Evolutionary conservation across 2,797 vertebrate species (phyloP).

Genomic region (Tolypeutes matacus): DNA sequence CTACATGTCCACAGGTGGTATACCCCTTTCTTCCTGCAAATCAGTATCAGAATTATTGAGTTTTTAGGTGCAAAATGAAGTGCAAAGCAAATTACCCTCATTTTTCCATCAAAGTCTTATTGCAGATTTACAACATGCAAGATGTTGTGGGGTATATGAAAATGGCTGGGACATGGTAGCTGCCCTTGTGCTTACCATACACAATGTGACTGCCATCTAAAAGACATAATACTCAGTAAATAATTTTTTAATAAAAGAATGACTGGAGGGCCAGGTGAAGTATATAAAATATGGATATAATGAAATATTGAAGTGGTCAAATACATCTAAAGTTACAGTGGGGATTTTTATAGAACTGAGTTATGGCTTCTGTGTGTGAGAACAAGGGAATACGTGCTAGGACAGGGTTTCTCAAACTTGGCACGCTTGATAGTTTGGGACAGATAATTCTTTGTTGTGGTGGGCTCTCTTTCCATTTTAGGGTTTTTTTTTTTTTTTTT

Average conservation of each 20-base stretch:
- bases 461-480: background rate
- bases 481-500: no score
- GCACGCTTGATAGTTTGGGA: background rate
- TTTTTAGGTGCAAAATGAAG: constrained; percentile 22
- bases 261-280: background rate
- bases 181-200: background rate
- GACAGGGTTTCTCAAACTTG: background rate
- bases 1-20: background rate
- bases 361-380: background rate
- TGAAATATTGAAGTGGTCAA: background rate
- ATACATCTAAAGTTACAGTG: background rate
- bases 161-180: background rate
- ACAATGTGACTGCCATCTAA: background rate
- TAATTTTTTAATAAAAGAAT: background rate
- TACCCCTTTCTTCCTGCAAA: background rate
- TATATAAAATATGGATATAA: background rate
- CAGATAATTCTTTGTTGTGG: background rate
- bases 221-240: background rate
- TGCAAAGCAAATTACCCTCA: background rate
- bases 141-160: background rate
- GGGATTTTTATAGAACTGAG: background rate
- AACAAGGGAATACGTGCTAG: background rate
- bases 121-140: background rate
- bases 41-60: background rate
- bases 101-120: constrained; percentile 14